Conservation (phyloP, 2,888 invertebrate species). For the Oscheius onirici region DNA sequence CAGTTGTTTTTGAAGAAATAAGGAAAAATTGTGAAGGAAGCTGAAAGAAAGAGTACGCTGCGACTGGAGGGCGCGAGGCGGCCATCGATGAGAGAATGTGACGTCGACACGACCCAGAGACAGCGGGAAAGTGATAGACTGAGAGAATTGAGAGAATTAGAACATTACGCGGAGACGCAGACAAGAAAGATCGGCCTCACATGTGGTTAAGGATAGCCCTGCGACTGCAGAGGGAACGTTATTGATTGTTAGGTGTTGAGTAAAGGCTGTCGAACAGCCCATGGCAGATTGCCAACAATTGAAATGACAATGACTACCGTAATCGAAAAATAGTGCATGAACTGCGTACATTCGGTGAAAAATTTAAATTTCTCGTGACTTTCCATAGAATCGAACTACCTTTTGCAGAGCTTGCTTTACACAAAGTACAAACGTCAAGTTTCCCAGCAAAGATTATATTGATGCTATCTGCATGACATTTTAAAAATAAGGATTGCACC, state of each 20-base stretch:
- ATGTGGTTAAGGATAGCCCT: conserved; percentile 18
- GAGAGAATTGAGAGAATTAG: conserved; percentile 37
- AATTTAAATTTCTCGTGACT: not conserved
- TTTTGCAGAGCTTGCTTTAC: no score
- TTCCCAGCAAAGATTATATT: no score
- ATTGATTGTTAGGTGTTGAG: conserved; percentile 23
- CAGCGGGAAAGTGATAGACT: conserved; percentile 26
- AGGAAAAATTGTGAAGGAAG: conserved; percentile 11
- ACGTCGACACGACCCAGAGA: conserved; percentile 39
- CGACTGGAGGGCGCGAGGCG: conserved; percentile 40
- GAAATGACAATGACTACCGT: conserved; percentile 3
- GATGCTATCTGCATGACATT: no score
- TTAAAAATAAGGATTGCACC: no score
- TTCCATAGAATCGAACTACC: no score
- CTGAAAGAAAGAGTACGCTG: conserved; percentile 38
- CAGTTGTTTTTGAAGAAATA: not conserved
- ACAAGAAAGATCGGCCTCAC: not conserved
- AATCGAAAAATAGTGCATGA: conserved; percentile 8
- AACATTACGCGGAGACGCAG: conserved; percentile 21
- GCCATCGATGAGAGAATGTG: conserved; percentile 33
- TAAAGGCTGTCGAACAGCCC: not conserved
- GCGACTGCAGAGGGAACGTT: not conserved
- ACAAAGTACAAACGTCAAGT: no score
- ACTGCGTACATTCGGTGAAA: conserved; percentile 10
- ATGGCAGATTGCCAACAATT: conserved; percentile 18